These are phyloP conservation scores for Halyomorpha halys DNA, from an alignment of 1,140 invertebrate species.

Conservation along the genomic window DNA sequence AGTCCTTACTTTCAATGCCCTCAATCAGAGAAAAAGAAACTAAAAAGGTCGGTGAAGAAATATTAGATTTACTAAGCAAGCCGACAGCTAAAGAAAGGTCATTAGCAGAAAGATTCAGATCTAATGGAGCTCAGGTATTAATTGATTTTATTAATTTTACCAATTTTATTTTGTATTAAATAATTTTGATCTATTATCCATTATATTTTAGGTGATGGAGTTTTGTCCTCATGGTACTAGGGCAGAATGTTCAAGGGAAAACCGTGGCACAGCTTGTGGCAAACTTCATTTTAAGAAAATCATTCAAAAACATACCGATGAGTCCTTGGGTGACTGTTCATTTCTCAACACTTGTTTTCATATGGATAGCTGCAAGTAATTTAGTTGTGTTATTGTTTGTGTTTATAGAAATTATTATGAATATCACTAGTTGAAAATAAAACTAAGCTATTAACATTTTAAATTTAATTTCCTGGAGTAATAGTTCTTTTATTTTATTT, in stretches of 20 bases:
- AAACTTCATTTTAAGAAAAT: slow-evolving; percentile 97
- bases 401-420: slow-evolving; percentile 10
- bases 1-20: slow-evolving; percentile 84
- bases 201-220: slow-evolving; percentile 64
- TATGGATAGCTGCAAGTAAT: slow-evolving; percentile 93
- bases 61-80: slow-evolving; percentile 84
- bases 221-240: slow-evolving; percentile 92
- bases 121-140: slow-evolving; percentile 51
- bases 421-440: slow-evolving; percentile 10
- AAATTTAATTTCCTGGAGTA: slow-evolving; percentile 31
- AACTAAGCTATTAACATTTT: background rate
- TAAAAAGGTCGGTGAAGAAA: slow-evolving; percentile 92
- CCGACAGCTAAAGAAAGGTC: slow-evolving; percentile 92
- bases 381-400: background rate
- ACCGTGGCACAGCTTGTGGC: slow-evolving; percentile 56
- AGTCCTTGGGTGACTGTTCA: slow-evolving; percentile 90
- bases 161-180: background rate
- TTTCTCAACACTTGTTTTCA: slow-evolving; percentile 98
- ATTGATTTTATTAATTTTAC: slow-evolving; percentile 6
- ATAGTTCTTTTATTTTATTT: too few species aligned
- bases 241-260: slow-evolving; percentile 69
- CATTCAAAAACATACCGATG: slow-evolving; percentile 92
- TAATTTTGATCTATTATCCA: background rate
- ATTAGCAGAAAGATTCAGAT: slow-evolving; percentile 86
- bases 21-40: slow-evolving; percentile 90